Base-by-base conservation (phyloP, 2,113 vertebrate genomes). In the Lipophrys pholis region DNA sequence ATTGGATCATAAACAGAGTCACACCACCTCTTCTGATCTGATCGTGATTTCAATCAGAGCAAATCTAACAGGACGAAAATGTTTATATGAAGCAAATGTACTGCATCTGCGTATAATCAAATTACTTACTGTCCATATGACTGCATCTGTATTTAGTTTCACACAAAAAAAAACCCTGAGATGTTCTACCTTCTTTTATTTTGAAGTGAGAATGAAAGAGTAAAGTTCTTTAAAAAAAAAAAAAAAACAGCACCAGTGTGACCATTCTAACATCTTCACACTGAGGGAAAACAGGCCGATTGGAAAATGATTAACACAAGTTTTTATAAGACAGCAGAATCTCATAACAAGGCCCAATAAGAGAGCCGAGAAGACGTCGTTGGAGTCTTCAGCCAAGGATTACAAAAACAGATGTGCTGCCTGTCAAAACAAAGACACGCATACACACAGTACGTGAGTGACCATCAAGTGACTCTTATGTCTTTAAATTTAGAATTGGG, bases 351-450 rank as follows among this genome's bases (percentile, higher is more conserved):
- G 36, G 8, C 14, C 52, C 63, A 80, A 61, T 71, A 64, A 67
- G 76, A 65, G 15, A 80, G 63, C 82, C 82, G 66, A 80, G 6
- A 57, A 56, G 41, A 17, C 42, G 63, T 76, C 73, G 69, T 17
- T 57, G 42, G 52, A 0, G 48, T 54, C 50, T 68, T 74, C 14
- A 56, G 56, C 14, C 15, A n/a, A 38, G 66, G 49, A 82, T 81
- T 64, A 81, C 51, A 77, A 81, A 83, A 81, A 60, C 81, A 82
- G 79, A 86, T 74, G 78, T 45, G 55, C 16, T 5, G 15, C 50
- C 51, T 73, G 67, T 65, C 60, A 68, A 63, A 64, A 59, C 7
- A 8, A 70, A 62, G 1, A 7, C 7, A 45, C 8, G 41, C 7
- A 3, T 35, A 46, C 45, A 54, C 9, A 46, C 11, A 53, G 2